phyloP scores from a whole-genome alignment of 2,888 invertebrate species.

The Calliopum simillimum region DNA sequence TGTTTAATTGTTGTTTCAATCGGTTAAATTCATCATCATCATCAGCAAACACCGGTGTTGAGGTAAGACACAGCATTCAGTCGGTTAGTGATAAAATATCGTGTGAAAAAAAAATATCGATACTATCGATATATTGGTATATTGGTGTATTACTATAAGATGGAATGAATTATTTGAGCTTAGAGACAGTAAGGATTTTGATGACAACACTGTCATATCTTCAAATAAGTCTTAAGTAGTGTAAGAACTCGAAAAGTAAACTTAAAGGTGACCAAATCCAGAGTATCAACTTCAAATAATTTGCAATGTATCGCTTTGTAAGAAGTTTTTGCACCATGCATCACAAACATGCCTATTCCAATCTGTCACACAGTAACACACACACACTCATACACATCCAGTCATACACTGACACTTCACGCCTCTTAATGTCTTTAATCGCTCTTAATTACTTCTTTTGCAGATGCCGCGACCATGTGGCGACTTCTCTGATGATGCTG shows the following conservation, averaged over 20 bases:
- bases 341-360: neutral
- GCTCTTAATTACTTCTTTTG: conserved; percentile 35
- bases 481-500: neutral
- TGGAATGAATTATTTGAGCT: too few relatives aligned
- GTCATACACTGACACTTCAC: neutral
- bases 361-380: neutral
- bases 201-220: too few relatives aligned
- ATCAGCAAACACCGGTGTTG: too few relatives aligned
- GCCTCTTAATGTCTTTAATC: conserved; percentile 32
- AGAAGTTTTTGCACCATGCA: neutral
- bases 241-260: too few relatives aligned
- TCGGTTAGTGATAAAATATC: neutral
- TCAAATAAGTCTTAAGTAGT: too few relatives aligned
- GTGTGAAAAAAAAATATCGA: neutral
- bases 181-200: too few relatives aligned
- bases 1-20: conserved; percentile 4
- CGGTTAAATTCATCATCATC: conserved; percentile 2
- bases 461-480: neutral
- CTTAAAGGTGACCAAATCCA: too few relatives aligned
- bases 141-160: too few relatives aligned
- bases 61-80: neutral
- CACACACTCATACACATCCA: neutral
- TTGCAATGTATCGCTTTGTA: too few relatives aligned
- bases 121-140: too few relatives aligned
- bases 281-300: too few relatives aligned